Percentiles rank a stretch among this genome's conserved stretches.
Conservation (phyloP, 2,888 invertebrate genomes). For the Eumerus sabulonum region DNA sequence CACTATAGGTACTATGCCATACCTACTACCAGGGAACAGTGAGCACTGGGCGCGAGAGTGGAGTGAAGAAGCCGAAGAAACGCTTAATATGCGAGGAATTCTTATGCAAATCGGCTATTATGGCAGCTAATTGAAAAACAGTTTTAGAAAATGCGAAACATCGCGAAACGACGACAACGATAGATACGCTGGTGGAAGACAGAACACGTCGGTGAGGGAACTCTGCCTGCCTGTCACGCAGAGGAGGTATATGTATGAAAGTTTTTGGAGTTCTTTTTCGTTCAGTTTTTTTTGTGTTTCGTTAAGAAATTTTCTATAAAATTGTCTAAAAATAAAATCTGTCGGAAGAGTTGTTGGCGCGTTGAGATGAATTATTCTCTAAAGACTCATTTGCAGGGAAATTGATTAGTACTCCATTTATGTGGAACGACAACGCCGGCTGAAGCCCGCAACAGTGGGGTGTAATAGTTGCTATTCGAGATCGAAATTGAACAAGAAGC, state of each 20-base stretch:
- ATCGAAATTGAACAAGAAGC: too few species aligned
- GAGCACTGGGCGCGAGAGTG: slow-evolving; percentile 27
- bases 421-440: background rate
- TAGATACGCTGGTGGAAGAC: background rate
- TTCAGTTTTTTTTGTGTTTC: too few species aligned
- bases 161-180: slow-evolving; percentile 41
- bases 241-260: background rate
- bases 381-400: slow-evolving; percentile 39
- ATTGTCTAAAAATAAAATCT: slow-evolving; percentile 39
- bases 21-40: slow-evolving; percentile 6
- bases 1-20: background rate
- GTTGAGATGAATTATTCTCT: slow-evolving; percentile 49
- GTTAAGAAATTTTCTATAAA: slow-evolving; percentile 4
- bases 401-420: slow-evolving; percentile 37
- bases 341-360: slow-evolving; percentile 14
- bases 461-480: too few species aligned
- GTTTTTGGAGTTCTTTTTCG: background rate
- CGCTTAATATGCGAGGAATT: slow-evolving; percentile 66
- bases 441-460: background rate
- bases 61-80: slow-evolving; percentile 32
- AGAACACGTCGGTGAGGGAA: slow-evolving; percentile 7
- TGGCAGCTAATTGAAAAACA: slow-evolving; percentile 69
- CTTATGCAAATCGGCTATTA: slow-evolving; percentile 69
- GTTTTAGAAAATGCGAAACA: slow-evolving; percentile 67
- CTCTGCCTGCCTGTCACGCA: background rate